Percentiles rank a stretch among this genome's conserved stretches.
These are phyloP conservation scores for Camponotus fellah DNA, from an alignment of 2,888 invertebrate genomes.

Conservation along the genomic window DNA sequence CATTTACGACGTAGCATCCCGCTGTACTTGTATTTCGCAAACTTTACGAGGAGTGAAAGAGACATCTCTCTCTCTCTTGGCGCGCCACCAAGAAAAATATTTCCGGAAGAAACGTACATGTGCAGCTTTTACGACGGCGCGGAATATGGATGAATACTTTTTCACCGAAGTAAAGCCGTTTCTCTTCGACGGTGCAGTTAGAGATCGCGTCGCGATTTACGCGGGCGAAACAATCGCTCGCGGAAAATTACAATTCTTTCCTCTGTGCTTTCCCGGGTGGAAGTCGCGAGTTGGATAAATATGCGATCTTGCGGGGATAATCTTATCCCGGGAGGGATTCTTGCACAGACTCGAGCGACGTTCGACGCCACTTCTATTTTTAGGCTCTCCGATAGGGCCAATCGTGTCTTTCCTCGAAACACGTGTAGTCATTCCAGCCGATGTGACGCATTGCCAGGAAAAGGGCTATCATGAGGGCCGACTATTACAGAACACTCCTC, in stretches of 20 bases:
- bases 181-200: neutral
- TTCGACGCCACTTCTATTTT: slow-evolving; percentile 42
- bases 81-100: slow-evolving; percentile 73
- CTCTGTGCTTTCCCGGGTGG: neutral
- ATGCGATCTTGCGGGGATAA: neutral
- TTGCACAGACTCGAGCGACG: slow-evolving; percentile 34
- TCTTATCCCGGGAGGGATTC: neutral
- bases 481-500: slow-evolving; percentile 74
- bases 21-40: slow-evolving; percentile 66
- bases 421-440: slow-evolving; percentile 73
- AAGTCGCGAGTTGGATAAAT: slow-evolving; percentile 1
- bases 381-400: slow-evolving; percentile 30
- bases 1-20: slow-evolving; percentile 12
- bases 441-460: slow-evolving; percentile 62
- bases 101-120: slow-evolving; percentile 64
- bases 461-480: slow-evolving; percentile 66
- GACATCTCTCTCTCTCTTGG: slow-evolving; percentile 68
- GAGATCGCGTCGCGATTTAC: slow-evolving; percentile 24
- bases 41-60: slow-evolving; percentile 74
- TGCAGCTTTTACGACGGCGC: slow-evolving; percentile 67
- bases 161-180: slow-evolving; percentile 48
- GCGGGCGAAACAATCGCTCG: slow-evolving; percentile 21
- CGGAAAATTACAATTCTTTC: slow-evolving; percentile 18
- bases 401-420: slow-evolving; percentile 59
- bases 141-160: slow-evolving; percentile 74